Evolutionary conservation across 2,797 vertebrate species (phyloP).

Genomic region (Lagocephalus sceleratus): DNA sequence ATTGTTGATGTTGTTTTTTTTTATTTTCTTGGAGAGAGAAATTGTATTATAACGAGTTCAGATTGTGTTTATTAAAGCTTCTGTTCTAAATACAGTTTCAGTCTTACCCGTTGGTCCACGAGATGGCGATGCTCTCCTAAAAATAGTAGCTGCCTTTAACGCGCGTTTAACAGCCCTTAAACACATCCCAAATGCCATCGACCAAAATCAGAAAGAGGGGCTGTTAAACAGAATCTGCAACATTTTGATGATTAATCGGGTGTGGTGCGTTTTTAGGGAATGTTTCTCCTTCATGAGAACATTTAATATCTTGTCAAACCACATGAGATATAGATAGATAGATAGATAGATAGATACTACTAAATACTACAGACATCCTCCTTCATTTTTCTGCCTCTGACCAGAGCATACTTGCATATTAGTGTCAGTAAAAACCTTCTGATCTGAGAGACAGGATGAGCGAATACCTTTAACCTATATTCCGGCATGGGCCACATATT

Average conservation of each 20-base stretch:
- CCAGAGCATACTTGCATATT: not conserved
- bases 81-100: constrained; percentile 1
- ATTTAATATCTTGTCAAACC: too few relatives aligned
- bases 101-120: constrained; percentile 33
- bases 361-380: not conserved
- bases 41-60: too few relatives aligned
- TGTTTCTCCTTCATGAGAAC: not conserved
- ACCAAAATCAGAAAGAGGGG: constrained; percentile 44
- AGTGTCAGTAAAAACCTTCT: constrained; percentile 1
- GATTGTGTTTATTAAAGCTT: too few relatives aligned
- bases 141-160: not conserved
- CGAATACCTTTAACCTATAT: constrained; percentile 33
- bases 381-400: not conserved
- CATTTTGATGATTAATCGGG: constrained; percentile 47
- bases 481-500: constrained; percentile 13
- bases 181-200: constrained; percentile 39
- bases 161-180: constrained; percentile 24
- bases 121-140: constrained; percentile 47
- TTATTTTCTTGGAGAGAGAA: too few relatives aligned
- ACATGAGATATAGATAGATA: too few relatives aligned
- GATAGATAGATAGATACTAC: not conserved
- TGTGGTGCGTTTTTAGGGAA: constrained; percentile 35
- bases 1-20: not conserved
- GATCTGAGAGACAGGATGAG: constrained; percentile 5
- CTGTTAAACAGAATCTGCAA: constrained; percentile 45